These are phyloP conservation scores for Eptatretus burgeri DNA, from an alignment of 2,113 vertebrate species.

Conservation along the genomic window DNA sequence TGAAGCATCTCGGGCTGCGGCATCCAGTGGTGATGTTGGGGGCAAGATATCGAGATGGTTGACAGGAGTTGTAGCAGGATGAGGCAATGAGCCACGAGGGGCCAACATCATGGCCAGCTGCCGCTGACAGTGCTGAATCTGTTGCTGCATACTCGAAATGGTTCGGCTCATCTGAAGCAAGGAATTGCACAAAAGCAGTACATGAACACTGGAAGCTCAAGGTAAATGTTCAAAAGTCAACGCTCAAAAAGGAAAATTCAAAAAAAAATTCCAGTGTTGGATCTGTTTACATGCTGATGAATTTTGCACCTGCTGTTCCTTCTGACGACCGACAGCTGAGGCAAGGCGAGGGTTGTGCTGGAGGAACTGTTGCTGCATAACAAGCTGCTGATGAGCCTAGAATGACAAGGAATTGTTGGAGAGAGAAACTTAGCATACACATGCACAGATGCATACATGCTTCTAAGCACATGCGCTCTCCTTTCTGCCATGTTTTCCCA, in stretches of 20 bases:
- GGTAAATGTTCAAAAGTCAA: no score
- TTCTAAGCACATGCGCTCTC: no score
- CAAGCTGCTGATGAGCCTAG: no score
- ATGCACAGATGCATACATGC: no score
- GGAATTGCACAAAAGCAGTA: no score
- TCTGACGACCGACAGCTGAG: constrained; percentile 2
- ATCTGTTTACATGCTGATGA: not conserved
- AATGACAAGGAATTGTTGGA: no score
- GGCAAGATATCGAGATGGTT: constrained; percentile 18
- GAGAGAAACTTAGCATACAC: no score
- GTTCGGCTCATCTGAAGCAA: no score
- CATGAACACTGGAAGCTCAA: no score
- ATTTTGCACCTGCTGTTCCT: not conserved
- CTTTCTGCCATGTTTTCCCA: no score
- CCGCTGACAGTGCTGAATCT: constrained; percentile 99
- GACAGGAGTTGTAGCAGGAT: constrained; percentile 50
- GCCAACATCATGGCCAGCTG: constrained; percentile 96
- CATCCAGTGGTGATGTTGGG: not conserved
- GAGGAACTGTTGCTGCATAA: not conserved
- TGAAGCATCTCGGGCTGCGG: not conserved
- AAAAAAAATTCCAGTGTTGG: no score
- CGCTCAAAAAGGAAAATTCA: no score
- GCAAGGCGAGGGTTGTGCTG: constrained; percentile 3
- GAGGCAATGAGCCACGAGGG: constrained; percentile 44
- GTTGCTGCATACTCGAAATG: constrained; percentile 69